Base-by-base conservation (phyloP, 2,797 vertebrate species). In the Linurgus olivaceus region DNA sequence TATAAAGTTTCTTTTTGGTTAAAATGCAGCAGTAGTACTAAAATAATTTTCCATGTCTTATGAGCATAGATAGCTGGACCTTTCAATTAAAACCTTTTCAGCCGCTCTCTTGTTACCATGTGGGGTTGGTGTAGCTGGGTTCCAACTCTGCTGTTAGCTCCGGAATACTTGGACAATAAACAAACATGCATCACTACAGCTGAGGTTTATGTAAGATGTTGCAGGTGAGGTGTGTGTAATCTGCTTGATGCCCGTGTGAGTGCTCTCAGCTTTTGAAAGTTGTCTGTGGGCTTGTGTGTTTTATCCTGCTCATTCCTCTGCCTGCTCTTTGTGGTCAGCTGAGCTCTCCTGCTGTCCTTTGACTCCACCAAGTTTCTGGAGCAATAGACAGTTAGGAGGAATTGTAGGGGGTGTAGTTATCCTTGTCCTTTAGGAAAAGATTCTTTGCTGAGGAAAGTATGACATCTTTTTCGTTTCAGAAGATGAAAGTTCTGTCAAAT, bases 401-500 rank as follows among this genome's bases (percentile, higher is more conserved):
- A 5, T 66, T 86, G 23, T 20, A 40, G 28, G 23, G 25, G 11
- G 0, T 58, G 45, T 23, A 25, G 25, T 66, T 85, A 55, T 33
- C 33, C 20, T 83, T 1, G 1, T 13, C 40, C 10, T 47, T 45
- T 29, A 86, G 33, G 38, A 54, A 70, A 40, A 52, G 6, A 37
- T 52, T 59, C 11, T 76, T 80, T 88, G 35, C 23, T 2, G 6
- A 61, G 66, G 38, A 37, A 66, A 10, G 40, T 61, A 13, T 24
- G 13, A 0, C 13, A 7, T 16, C 0, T 70, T 26, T 76, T 68
- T 44, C 4, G 1, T 37, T 38, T 12, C 24, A 31, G 38, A 50
- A 75, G 29, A 10, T 78, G 44, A 65, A 74, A 33, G 4, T 79
- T 21, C n/a, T 61, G 37, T 63, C 26, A 42, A 55, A 62, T 52